Evolutionary conservation across 1,140 invertebrate genomes (phyloP).

Genomic region (Linepithema humile): DNA sequence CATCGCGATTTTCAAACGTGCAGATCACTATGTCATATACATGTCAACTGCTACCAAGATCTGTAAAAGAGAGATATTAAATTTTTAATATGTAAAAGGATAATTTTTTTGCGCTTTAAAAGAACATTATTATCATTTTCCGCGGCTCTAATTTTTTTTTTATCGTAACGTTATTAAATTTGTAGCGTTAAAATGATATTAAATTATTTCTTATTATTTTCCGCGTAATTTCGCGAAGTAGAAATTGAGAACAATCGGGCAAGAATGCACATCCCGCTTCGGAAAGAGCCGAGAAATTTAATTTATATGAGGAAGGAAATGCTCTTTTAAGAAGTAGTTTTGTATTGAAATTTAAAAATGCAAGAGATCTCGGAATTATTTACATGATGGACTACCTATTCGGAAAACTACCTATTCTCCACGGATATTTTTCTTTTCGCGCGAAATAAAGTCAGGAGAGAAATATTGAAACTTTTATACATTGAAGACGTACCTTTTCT

Average conservation of each 20-base stretch:
- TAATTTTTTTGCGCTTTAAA: not conserved
- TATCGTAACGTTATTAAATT: not conserved
- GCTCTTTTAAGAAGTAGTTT: conserved; percentile 11
- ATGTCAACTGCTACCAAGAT: conserved; percentile 75
- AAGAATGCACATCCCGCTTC: not conserved
- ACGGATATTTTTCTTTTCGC: not conserved
- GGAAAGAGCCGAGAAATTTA: conserved; percentile 9
- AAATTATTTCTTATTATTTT: not conserved
- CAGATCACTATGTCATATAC: conserved; percentile 33
- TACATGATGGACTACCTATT: not conserved
- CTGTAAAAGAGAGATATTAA: conserved; percentile 51
- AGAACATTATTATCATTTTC: not conserved
- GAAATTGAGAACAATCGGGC: not conserved
- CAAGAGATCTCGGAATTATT: conserved; percentile 31
- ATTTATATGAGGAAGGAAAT: conserved; percentile 15
- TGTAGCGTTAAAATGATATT: not conserved
- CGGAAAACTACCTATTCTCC: not conserved
- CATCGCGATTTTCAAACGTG: conserved; percentile 84
- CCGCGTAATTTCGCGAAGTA: not conserved
- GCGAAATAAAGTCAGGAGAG: not conserved
- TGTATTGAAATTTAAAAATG: conserved; percentile 46
- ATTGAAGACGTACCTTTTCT: not conserved
- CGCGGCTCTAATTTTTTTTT: not conserved
- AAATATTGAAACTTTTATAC: not conserved
- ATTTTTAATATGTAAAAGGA: not conserved